Percentiles rank a stretch among this genome's conserved stretches.
Evolutionary conservation across 2,888 invertebrate genomes (phyloP).

Genomic region (Eulithis prunata): DNA sequence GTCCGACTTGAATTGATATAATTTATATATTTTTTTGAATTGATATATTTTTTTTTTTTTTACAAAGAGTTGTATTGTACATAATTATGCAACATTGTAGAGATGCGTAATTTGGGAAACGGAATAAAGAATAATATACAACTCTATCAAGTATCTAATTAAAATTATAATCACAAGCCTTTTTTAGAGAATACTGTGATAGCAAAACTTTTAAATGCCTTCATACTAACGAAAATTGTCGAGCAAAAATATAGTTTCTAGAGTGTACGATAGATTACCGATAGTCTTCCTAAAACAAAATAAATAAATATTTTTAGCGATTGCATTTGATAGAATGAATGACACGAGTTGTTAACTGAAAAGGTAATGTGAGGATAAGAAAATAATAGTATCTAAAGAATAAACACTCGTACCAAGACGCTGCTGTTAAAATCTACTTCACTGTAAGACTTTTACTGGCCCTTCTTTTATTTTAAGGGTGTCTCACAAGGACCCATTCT

Average conservation of each 20-base stretch:
- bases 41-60: too few relatives aligned
- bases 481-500: conserved; percentile 38
- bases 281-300: too few relatives aligned
- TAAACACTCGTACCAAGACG: conserved; percentile 84
- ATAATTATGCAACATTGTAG: too few relatives aligned
- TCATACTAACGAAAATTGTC: not conserved
- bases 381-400: conserved; percentile 57
- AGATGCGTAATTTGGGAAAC: too few relatives aligned
- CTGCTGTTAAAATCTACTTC: conserved; percentile 78
- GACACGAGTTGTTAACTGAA: conserved; percentile 57
- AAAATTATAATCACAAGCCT: too few relatives aligned
- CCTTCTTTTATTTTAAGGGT: conserved; percentile 53
- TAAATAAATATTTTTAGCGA: conserved; percentile 19
- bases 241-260: not conserved
- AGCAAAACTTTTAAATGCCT: conserved; percentile 31
- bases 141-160: too few relatives aligned
- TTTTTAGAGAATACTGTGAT: conserved; percentile 26
- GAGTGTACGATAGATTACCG: not conserved
- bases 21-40: too few relatives aligned
- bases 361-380: conserved; percentile 55
- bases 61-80: too few relatives aligned
- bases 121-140: too few relatives aligned
- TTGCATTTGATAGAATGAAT: conserved; percentile 50
- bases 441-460: conserved; percentile 56
- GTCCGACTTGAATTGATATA: too few relatives aligned